A percentile compares a stretch with the other conserved stretches of the same genome.
Evolutionary conservation across 2,797 vertebrate species (phyloP).

Genomic region (Neostethus bicornis): DNA sequence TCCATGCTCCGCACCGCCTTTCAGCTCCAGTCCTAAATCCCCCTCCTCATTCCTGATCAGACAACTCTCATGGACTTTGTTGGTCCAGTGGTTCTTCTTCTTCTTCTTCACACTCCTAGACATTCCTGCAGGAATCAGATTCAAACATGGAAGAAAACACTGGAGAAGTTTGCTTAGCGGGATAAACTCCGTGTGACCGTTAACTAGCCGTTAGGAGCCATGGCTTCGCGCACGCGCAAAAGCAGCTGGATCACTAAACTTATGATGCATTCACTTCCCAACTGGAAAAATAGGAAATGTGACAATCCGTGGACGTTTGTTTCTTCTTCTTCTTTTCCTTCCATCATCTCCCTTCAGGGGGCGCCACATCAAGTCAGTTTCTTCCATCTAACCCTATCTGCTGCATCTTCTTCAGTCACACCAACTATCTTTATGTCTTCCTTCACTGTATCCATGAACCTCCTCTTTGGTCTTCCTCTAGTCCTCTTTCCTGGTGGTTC

Average conservation of each 20-base stretch:
- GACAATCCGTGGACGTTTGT: rapidly evolving
- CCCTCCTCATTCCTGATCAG: conserved; percentile 86
- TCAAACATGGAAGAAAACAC: conserved; percentile 63
- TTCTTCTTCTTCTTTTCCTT: too few relatives aligned
- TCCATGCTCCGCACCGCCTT: conserved; percentile 94
- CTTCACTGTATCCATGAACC: too few relatives aligned
- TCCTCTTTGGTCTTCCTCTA: too few relatives aligned
- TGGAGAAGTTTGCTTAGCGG: conserved; percentile 56
- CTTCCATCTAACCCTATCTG: too few relatives aligned
- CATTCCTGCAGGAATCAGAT: conserved; percentile 81
- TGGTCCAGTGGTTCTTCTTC: conserved; percentile 96
- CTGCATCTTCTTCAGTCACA: too few relatives aligned
- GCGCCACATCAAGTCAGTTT: too few relatives aligned
- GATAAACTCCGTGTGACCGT: too few relatives aligned
- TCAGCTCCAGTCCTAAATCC: conserved; percentile 89
- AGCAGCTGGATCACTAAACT: conserved; percentile 76
- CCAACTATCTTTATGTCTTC: too few relatives aligned
- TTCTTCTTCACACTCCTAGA: conserved; percentile 95
- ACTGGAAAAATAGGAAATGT: conserved; percentile 1
- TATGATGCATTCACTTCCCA: conserved; percentile 66
- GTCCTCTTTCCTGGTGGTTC: too few relatives aligned
- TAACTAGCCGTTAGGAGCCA: too few relatives aligned
- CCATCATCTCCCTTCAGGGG: too few relatives aligned
- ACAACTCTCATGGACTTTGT: conserved; percentile 94
- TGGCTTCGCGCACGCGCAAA: conserved; percentile 50